Percentiles rank a stretch among this genome's conserved stretches.
Evolutionary conservation across 2,888 invertebrate genomes (phyloP).

Genomic region (Athalia cordata): DNA sequence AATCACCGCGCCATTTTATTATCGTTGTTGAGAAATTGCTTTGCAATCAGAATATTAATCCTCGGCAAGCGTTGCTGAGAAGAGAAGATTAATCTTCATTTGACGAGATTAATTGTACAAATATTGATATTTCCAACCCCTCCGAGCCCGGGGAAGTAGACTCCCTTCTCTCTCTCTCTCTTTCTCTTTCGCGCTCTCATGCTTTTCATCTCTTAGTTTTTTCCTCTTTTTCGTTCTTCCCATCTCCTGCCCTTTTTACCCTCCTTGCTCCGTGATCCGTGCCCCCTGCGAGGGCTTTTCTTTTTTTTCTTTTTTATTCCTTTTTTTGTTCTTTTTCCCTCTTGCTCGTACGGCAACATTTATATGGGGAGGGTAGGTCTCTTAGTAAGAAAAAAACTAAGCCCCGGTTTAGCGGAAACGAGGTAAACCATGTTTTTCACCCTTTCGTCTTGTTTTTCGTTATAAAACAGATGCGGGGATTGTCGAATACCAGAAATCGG

Average conservation of each 20-base stretch:
- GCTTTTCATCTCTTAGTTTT: background rate
- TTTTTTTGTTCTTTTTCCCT: too few species aligned
- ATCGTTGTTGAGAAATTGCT: constrained; percentile 28
- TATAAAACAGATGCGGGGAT: background rate
- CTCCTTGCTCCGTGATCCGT: constrained; percentile 1
- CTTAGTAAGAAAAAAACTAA: constrained; percentile 31
- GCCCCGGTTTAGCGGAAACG: constrained; percentile 17
- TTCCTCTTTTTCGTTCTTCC: background rate
- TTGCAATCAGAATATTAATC: constrained; percentile 44
- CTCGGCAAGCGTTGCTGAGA: constrained; percentile 38
- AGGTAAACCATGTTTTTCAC: constrained; percentile 32
- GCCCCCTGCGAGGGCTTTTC: constrained; percentile 12
- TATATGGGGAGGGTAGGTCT: constrained; percentile 29
- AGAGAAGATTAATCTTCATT: constrained; percentile 44
- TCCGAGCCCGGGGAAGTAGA: background rate
- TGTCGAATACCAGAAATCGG: background rate
- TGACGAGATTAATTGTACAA: constrained; percentile 44
- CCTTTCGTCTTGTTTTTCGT: constrained; percentile 24
- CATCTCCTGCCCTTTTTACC: background rate
- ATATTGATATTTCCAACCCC: constrained; percentile 42
- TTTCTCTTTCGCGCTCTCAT: background rate
- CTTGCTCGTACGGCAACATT: constrained; percentile 6
- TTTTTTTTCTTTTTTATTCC: background rate
- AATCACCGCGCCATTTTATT: background rate
- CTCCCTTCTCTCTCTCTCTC: constrained; percentile 4